phyloP scores from a whole-genome alignment of 2,113 vertebrate genomes.

The Strix uralensis region DNA sequence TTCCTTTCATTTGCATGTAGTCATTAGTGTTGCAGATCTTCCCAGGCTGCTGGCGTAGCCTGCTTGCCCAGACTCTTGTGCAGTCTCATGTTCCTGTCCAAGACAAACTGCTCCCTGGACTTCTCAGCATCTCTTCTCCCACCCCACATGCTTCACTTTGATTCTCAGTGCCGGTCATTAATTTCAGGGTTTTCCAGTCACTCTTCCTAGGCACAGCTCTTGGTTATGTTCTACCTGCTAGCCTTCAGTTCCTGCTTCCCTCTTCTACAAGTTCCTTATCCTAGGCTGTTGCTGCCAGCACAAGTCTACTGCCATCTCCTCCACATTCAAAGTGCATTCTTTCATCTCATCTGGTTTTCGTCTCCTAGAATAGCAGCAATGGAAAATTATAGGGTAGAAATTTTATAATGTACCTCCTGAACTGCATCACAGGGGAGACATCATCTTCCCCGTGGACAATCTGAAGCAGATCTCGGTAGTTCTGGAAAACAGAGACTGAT shows the following conservation, averaged over 20 bases:
- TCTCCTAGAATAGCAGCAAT: not conserved
- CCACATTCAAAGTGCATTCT: not conserved
- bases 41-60: not conserved
- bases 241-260: not conserved
- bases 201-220: not conserved
- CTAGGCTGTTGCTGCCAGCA: not conserved
- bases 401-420: not conserved
- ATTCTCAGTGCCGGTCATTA: not conserved
- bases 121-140: not conserved
- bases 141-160: not conserved
- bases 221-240: not conserved
- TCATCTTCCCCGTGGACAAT: not conserved
- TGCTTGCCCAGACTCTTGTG: not conserved
- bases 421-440: not conserved
- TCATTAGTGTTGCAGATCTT: not conserved
- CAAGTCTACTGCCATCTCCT: not conserved
- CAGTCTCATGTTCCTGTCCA: not conserved
- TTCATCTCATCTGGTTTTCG: not conserved
- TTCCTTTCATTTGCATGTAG: not conserved
- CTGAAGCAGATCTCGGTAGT: not conserved
- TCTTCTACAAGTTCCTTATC: not conserved
- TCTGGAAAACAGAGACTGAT: not conserved
- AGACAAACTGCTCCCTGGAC: not conserved
- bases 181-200: not conserved
- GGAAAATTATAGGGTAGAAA: not conserved